Base-by-base conservation (phyloP, 2,113 vertebrate genomes). In the Ictalurus punctatus region DNA sequence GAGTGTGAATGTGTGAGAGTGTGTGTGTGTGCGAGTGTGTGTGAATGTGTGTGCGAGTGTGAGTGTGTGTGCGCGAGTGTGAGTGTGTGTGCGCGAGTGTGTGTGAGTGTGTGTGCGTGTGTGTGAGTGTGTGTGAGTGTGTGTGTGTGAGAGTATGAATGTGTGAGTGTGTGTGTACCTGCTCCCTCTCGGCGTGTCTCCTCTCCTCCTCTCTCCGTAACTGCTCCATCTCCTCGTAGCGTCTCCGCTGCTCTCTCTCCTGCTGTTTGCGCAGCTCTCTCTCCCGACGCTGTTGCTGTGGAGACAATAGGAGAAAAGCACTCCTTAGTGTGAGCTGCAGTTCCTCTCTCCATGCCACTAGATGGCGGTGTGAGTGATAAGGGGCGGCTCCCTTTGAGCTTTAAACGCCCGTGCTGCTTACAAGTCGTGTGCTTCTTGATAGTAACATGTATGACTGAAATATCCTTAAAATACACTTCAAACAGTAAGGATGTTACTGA, bases 231-330 rank as follows among this genome's bases (percentile, higher is more conserved):
- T 96, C 96, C 65, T 99, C 98, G 1, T 98, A 99, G 87, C 98
- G 94, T 85, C 98, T 93, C 79, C 98, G 95, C 94, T 99, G 98
- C 91, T 99, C 98, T n/a, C 98, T 92, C 93, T 99, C 98, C 96
- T 99, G 98, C 94, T 99, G 98, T 92, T 99, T 99, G 91, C 98
- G 94, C 90, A 98, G 91, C 91, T 99, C 98, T 23, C 98, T 98
- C 94, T 99, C 98, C 0, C 97, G 94, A 10, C 97, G 96, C 89
- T 99, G 98, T 94, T 99, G 98, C 98, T 99, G 93, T 80, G 37
- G 84, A 82, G 56, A 73, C 27, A 44, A 13, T 30, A 56, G 17
- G 71, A 67, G 85, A 79, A 65, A 19, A 87, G 12, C 56, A 65
- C 19, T 40, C 16, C 16, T 69, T 17, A 80, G n/a, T 40, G 34